Base-by-base conservation (phyloP, 2,888 invertebrate species). In the Temnothorax unifasciatus region DNA sequence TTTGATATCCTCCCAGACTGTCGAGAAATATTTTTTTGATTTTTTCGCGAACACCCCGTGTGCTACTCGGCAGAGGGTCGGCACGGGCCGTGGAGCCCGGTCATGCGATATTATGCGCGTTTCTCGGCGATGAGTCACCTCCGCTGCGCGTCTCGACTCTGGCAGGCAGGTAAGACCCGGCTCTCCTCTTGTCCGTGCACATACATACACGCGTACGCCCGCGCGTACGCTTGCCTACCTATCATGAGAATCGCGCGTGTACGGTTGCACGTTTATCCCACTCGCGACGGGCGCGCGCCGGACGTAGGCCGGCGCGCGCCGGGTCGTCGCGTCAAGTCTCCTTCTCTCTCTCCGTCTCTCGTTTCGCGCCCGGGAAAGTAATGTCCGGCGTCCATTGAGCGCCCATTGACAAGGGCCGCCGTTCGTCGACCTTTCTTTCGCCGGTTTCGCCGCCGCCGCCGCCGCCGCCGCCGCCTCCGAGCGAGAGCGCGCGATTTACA, bases 341-440 rank as follows among this genome's bases (percentile, higher is more conserved):
- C 54, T 44, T 79, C 57, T 69, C 25, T 21, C 15, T 41, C 21
- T n/a, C 44, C 41, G 44, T 38, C 66, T 44, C 57, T 68, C 25
- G 71, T 81, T 85, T 61, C 73, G 69, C 84, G 83, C 11, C 81
- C 21, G 90, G 59, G n/a, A 87, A 92, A 92, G 82, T 92, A 88
- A 87, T 92, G 92, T 68, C 92, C 89, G 88, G 85, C 85, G 83
- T 83, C 89, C 92, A 92, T 93, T 93, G 88, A 92, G 85, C 83
- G 74, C 66, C 85, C 92, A 92, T 92, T 92, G 91, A 92, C 90
- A 86, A 87, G 25, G 82, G 73, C 18, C 73, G 61, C 21, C 34
- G 18, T 61, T 21, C 15, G 11, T 66, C 59, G 91, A 87, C 92
- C 34, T 87, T 88, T 89, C 86, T 90, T 91, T 89, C 83, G 41